Evolutionary conservation across 2,888 invertebrate genomes (phyloP).

Genomic region (Thymelicus sylvestris): DNA sequence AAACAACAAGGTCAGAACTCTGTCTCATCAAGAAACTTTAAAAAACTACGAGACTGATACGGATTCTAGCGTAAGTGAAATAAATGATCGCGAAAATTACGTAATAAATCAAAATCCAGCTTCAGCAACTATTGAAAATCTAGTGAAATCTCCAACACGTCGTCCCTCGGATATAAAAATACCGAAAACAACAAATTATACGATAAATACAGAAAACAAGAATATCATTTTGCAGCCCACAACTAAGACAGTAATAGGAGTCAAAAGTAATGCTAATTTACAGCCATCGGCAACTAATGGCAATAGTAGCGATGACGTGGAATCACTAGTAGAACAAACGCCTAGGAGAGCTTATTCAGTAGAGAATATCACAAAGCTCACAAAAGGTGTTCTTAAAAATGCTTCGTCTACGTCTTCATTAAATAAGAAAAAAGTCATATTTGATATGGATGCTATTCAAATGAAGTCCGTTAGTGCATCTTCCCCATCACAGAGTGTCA

Average conservation of each 20-base stretch:
- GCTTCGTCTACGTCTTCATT: slow-evolving; percentile 81
- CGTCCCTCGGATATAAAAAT: slow-evolving; percentile 52
- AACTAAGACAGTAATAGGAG: background rate
- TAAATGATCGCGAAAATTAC: slow-evolving; percentile 47
- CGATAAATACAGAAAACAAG: background rate
- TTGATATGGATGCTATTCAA: slow-evolving; percentile 85
- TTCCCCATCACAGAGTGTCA: slow-evolving; percentile 79
- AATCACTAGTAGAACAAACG: slow-evolving; percentile 55
- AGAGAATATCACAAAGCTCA: slow-evolving; percentile 62
- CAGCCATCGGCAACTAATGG: slow-evolving; percentile 43
- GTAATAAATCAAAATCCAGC: slow-evolving; percentile 50
- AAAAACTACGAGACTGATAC: slow-evolving; percentile 49
- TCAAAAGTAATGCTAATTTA: slow-evolving; percentile 1
- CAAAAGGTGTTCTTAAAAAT: slow-evolving; percentile 85
- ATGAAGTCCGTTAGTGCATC: slow-evolving; percentile 78
- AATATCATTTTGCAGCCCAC: background rate
- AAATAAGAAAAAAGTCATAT: slow-evolving; percentile 87
- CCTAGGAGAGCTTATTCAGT: slow-evolving; percentile 57
- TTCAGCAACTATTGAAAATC: slow-evolving; percentile 62
- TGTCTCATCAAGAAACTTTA: slow-evolving; percentile 35
- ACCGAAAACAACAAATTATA: slow-evolving; percentile 6
- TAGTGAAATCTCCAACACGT: slow-evolving; percentile 70
- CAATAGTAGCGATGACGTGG: slow-evolving; percentile 58
- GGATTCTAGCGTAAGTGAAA: slow-evolving; percentile 52
- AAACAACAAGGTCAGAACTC: slow-evolving; percentile 33